Evolutionary conservation across 2,888 invertebrate species (phyloP).

Genomic region (Macrosiphum euphorbiae): DNA sequence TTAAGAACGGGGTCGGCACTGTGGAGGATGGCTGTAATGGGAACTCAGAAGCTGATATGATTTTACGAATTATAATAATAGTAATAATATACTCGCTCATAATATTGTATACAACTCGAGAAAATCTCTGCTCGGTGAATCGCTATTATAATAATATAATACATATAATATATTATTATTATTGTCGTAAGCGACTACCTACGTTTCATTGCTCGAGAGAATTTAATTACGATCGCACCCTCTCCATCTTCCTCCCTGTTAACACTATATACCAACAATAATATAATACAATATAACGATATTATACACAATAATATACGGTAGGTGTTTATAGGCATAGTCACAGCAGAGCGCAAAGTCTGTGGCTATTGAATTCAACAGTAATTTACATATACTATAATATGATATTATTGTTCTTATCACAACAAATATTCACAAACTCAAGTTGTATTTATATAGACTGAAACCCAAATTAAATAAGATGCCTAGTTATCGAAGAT

Average conservation of each 20-base stretch:
- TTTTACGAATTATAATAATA: background rate
- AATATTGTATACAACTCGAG: background rate
- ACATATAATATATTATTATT: conserved; percentile 11
- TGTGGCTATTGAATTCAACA: background rate
- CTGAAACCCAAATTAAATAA: background rate
- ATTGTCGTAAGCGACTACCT: background rate
- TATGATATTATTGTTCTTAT: background rate
- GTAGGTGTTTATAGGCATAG: background rate
- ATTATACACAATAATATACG: background rate
- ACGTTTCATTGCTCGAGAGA: background rate
- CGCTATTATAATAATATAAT: background rate
- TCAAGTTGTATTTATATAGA: background rate
- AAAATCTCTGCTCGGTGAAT: background rate
- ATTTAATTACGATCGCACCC: background rate
- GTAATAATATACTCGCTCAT: background rate
- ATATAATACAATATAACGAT: background rate
- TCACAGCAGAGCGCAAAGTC: background rate
- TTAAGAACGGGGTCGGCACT: background rate
- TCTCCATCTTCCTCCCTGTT: background rate
- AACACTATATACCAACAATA: background rate
- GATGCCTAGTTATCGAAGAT: background rate
- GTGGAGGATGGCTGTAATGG: background rate
- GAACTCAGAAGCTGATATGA: background rate
- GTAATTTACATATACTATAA: background rate
- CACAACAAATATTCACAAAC: background rate